phyloP scores from a whole-genome alignment of 92 coral and sea anemone genomes.

The Umimayanthus kanabou region DNA sequence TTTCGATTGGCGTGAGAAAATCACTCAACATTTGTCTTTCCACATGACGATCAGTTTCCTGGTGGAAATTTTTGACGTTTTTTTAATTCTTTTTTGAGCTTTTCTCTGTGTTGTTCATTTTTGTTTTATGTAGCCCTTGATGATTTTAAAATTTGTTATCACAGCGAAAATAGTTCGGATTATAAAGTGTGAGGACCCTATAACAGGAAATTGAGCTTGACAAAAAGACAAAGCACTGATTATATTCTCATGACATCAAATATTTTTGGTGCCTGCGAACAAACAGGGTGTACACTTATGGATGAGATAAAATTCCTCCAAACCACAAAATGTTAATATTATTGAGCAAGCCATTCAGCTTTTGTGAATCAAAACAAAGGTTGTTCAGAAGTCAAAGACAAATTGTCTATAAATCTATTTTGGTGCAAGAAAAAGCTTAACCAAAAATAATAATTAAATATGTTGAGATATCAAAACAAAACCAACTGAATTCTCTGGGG shows the following conservation, averaged over 20 bases:
- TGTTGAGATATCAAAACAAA: not conserved
- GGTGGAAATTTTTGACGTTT: not conserved
- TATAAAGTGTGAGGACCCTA: constrained; percentile 33
- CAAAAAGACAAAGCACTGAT: constrained; percentile 25
- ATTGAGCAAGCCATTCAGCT: not conserved
- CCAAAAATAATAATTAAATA: not conserved
- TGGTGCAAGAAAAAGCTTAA: not conserved
- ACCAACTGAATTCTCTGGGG: not conserved
- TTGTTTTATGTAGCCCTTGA: constrained; percentile 33
- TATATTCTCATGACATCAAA: constrained; percentile 32
- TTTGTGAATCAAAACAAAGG: not conserved
- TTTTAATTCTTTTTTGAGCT: not conserved
- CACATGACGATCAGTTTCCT: not conserved
- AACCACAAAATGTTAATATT: constrained; percentile 24
- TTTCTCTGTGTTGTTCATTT: constrained; percentile 19
- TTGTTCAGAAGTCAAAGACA: not conserved
- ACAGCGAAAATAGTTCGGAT: constrained; percentile 26
- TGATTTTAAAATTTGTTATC: constrained; percentile 34
- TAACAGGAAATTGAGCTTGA: constrained; percentile 31
- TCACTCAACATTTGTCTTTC: not conserved
- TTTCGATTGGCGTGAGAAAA: not conserved
- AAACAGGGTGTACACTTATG: constrained; percentile 6
- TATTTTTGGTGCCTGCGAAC: constrained; percentile 21
- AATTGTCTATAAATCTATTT: constrained; percentile 1
- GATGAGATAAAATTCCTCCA: not conserved